A percentile compares a stretch with the other conserved stretches of the same genome.
phyloP scores from a whole-genome alignment of 2,113 vertebrate species.

The Amazona vittata region DNA sequence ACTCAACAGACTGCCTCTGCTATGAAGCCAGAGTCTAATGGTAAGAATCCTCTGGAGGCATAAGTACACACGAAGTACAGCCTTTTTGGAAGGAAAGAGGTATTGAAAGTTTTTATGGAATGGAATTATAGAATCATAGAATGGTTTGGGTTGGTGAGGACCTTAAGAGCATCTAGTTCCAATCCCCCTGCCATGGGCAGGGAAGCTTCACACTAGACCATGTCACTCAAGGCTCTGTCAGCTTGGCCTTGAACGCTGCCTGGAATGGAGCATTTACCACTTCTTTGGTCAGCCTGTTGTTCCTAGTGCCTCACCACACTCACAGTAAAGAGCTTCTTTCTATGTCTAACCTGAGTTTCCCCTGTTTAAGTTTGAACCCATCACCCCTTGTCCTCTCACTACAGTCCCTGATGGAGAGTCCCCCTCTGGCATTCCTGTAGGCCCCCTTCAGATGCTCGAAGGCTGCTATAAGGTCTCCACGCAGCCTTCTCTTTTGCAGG shows the following conservation, averaged over 20 bases:
- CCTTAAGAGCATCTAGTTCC: background rate
- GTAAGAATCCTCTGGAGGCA: slow-evolving; percentile 58
- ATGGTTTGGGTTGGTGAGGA: background rate
- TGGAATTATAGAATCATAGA: background rate
- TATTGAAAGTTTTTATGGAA: background rate
- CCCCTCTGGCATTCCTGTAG: background rate
- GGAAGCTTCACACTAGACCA: background rate
- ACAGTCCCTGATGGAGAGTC: background rate
- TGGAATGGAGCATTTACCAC: background rate
- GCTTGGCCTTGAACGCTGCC: background rate
- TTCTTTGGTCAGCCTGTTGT: background rate
- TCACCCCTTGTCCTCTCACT: background rate
- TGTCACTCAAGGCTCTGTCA: background rate
- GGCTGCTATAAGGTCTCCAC: background rate
- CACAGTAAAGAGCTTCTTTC: background rate
- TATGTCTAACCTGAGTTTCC: background rate
- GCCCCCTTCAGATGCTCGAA: background rate
- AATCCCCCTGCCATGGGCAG: background rate
- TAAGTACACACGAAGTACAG: background rate
- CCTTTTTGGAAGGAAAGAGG: background rate
- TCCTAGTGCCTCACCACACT: background rate
- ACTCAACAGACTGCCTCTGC: slow-evolving; percentile 67
- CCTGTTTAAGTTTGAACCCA: background rate
- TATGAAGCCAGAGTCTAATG: slow-evolving; percentile 76
- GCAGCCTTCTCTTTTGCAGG: background rate